Evolutionary conservation across 2,888 invertebrate genomes (phyloP).

Genomic region (Lithophane socia): DNA sequence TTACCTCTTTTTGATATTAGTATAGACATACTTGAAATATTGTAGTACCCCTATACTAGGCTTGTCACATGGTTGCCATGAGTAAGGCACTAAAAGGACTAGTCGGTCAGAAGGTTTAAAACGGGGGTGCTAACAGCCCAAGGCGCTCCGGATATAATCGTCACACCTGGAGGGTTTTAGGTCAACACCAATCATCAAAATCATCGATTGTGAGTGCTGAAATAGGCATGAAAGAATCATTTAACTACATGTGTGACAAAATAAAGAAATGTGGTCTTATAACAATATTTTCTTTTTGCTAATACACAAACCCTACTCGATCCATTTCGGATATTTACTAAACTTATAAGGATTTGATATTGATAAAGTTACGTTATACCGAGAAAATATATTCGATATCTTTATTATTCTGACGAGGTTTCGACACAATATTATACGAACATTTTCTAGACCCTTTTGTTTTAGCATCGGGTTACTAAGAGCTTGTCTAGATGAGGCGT

Average conservation of each 20-base stretch:
- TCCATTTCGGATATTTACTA: slow-evolving; percentile 13
- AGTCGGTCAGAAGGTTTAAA: background rate
- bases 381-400: slow-evolving; percentile 36
- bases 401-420: slow-evolving; percentile 41
- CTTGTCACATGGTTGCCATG: background rate
- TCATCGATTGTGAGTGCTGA: background rate
- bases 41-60: too few relatives aligned
- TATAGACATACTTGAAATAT: background rate
- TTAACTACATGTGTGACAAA: background rate
- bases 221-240: background rate
- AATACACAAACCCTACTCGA: slow-evolving; percentile 4
- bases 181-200: background rate
- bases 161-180: background rate
- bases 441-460: slow-evolving; percentile 52
- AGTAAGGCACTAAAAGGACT: background rate
- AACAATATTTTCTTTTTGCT: background rate
- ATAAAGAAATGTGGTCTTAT: background rate
- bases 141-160: background rate
- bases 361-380: slow-evolving; percentile 29
- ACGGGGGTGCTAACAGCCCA: background rate
- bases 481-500: slow-evolving; percentile 41
- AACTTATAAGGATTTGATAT: slow-evolving; percentile 19
- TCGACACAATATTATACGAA: slow-evolving; percentile 38
- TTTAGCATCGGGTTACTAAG: slow-evolving; percentile 45
- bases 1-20: too few relatives aligned